Base-by-base conservation (phyloP, 2,888 invertebrate genomes). In the Agrilus mali region DNA sequence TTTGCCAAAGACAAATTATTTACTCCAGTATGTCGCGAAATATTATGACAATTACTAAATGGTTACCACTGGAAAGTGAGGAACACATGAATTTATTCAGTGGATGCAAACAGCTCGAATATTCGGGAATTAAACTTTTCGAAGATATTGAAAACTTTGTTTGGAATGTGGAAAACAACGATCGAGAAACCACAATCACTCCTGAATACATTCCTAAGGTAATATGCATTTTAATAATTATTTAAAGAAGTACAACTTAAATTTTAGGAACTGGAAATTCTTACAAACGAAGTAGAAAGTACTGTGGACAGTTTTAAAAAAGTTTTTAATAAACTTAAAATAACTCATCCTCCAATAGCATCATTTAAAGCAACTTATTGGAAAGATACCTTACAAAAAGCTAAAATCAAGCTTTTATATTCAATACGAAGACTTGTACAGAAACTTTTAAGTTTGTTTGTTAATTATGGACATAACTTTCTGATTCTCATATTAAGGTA, bases 391-490 rank as follows among this genome's bases (percentile, higher is more conserved):
- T 56, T 78, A 44, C 75, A 74, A 61, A 69, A 69, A 57, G 64
- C 65, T 38, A 67, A 77, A 51, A 68, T 77, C 53, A 70, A 74
- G 52, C 65, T 78, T 61, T 63, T 72, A 47, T 77, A 73, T 58
- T 65, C 73, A 37, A 61, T 75, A 40, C 67, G 71, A 44, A 70
- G 69, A 40, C 67, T 77, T n/a, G 70, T 77, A 40, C 61, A 60
- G 17, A 72, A 74, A 31, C 72, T 75, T 52, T 70, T 71, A 8
- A 72, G 71, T 54, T 58, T 77, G 20, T 75, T 73, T 56, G 67
- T 76, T 52, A 73, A 75, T 57, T 75, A 74, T 52, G 71, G 74
- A 1, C 72, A 77, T 53, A 71, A 71, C 55, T 65, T 76, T 58
- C 67, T 77, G 36, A 70, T 71, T 54, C 68, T 74, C 36, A 72